Percentiles rank a stretch among this genome's conserved stretches.
phyloP scores from a whole-genome alignment of 1,140 invertebrate species.

The Monomorium pharaonis region DNA sequence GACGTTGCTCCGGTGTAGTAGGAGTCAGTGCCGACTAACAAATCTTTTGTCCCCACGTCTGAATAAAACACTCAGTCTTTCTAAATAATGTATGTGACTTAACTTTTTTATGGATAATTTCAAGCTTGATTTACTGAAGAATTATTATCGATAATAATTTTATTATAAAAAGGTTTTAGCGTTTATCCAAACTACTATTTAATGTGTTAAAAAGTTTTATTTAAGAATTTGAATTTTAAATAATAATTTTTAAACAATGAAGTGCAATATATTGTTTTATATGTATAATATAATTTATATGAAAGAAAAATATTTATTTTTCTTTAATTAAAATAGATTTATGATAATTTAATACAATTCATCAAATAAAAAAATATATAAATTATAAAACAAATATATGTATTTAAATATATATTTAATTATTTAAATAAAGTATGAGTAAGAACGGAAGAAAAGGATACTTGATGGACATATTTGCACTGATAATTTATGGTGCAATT shows the following conservation, averaged over 20 bases:
- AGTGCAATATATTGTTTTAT: background rate
- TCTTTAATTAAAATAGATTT: background rate
- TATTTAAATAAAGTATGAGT: background rate
- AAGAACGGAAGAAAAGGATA: background rate
- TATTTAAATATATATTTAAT: background rate
- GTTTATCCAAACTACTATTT: background rate
- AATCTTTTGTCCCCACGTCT: background rate
- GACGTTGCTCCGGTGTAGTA: conserved; percentile 13
- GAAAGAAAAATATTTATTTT: no score
- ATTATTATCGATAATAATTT: background rate
- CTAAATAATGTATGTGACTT: background rate
- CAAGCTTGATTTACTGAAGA: background rate
- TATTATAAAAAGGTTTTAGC: background rate
- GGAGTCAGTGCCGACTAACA: conserved; percentile 18
- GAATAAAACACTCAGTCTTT: background rate
- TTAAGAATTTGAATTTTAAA: background rate
- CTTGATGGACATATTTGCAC: background rate
- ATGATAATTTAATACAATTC: background rate
- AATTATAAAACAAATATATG: no score
- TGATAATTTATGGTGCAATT: background rate
- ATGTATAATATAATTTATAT: no score
- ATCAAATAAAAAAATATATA: background rate
- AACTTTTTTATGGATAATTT: background rate
- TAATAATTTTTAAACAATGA: background rate
- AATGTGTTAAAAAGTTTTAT: no score